phyloP scores from a whole-genome alignment of 2,113 vertebrate species.

The Antechinus flavipes region DNA sequence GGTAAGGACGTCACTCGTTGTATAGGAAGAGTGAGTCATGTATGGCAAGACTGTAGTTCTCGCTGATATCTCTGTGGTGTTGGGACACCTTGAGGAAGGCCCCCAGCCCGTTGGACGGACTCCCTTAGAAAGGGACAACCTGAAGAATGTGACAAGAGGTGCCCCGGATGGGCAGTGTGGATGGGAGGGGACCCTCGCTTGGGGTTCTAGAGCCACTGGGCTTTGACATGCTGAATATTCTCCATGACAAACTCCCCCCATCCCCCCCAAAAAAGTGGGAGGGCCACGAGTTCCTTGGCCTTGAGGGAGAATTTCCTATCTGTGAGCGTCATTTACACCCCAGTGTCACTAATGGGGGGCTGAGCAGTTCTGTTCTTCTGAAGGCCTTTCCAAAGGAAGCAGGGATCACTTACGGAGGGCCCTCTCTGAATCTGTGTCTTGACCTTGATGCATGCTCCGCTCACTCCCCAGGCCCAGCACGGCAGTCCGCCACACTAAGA shows the following conservation, averaged over 20 bases:
- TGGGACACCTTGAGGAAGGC: background rate
- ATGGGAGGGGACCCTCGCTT: background rate
- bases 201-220: background rate
- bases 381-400: background rate
- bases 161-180: background rate
- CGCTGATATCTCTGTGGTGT: background rate
- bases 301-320: background rate
- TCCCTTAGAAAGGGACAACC: background rate
- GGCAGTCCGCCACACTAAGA: background rate
- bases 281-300: background rate
- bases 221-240: background rate
- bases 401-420: background rate
- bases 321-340: background rate
- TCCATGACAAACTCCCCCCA: background rate
- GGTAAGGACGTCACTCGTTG: background rate
- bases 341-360: background rate
- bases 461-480: background rate
- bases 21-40: background rate
- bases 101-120: background rate
- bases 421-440: background rate
- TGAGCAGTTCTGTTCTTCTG: background rate
- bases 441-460: background rate
- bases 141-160: background rate
- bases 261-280: background rate
- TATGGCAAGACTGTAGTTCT: background rate